Evolutionary conservation across 2,888 invertebrate species (phyloP).

Genomic region (Leucozona laternaria): DNA sequence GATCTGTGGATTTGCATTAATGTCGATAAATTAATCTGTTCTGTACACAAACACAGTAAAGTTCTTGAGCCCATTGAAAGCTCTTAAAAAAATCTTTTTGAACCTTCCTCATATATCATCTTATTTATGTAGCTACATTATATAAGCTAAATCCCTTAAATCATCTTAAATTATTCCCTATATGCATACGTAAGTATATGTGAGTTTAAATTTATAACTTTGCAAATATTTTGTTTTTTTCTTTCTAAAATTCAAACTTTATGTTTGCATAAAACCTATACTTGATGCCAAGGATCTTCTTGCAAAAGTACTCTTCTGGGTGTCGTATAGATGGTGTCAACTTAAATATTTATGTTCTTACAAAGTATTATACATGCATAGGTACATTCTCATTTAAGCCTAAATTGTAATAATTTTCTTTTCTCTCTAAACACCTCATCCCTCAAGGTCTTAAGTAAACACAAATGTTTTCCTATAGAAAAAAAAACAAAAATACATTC

Average conservation of each 20-base stretch:
- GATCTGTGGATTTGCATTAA: not conserved
- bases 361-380: slow-evolving; percentile 26
- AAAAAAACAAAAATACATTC: slow-evolving; percentile 19
- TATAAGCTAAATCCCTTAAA: not conserved
- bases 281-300: not conserved
- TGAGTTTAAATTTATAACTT: slow-evolving; percentile 2
- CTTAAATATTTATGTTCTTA: slow-evolving; percentile 38
- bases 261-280: slow-evolving; percentile 4
- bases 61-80: not conserved
- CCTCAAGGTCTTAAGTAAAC: not conserved
- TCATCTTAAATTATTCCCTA: not conserved
- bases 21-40: not conserved
- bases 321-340: slow-evolving; percentile 25
- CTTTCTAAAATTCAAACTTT: not conserved
- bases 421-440: slow-evolving; percentile 26
- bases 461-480: not conserved
- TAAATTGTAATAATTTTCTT: slow-evolving; percentile 38
- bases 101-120: not conserved
- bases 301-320: slow-evolving; percentile 16
- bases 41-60: not conserved
- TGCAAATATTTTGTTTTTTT: slow-evolving; percentile 20
- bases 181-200: not conserved
- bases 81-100: not conserved
- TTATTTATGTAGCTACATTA: not conserved
- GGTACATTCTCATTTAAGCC: slow-evolving; percentile 27